Evolutionary conservation across 2,113 vertebrate species (phyloP).

Genomic region (Pteropus alecto): DNA sequence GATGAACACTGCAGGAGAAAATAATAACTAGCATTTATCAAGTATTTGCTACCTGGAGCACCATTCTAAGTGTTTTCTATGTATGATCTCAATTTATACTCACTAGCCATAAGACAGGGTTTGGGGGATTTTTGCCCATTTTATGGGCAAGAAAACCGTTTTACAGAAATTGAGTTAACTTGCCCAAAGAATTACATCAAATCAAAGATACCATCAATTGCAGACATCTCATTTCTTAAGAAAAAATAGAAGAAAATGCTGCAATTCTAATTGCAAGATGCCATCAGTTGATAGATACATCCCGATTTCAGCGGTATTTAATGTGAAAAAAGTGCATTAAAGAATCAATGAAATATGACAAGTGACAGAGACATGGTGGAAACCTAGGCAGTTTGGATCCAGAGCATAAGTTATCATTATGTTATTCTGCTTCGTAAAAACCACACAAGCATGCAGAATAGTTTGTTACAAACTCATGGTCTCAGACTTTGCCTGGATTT

Average conservation of each 20-base stretch:
- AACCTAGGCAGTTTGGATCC: neutral
- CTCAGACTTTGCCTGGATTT: neutral
- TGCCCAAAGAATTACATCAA: neutral
- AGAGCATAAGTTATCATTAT: neutral
- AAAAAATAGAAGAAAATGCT: slow-evolving; percentile 38
- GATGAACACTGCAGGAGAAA: neutral
- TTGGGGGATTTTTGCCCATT: neutral
- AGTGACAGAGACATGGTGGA: neutral
- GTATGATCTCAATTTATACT: neutral
- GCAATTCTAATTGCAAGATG: neutral
- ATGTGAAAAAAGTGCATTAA: neutral
- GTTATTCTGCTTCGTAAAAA: neutral
- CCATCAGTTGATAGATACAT: neutral
- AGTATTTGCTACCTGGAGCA: neutral
- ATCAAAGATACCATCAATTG: neutral
- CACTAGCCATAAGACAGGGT: neutral
- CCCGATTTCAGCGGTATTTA: neutral
- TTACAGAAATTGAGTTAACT: neutral
- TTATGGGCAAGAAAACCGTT: slow-evolving; percentile 1
- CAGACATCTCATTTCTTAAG: neutral
- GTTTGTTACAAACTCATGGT: neutral
- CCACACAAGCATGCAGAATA: neutral
- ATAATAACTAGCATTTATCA: neutral
- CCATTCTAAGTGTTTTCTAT: neutral
- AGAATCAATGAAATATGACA: neutral